phyloP scores from a whole-genome alignment of 2,888 invertebrate genomes.

The Blera fallax region DNA sequence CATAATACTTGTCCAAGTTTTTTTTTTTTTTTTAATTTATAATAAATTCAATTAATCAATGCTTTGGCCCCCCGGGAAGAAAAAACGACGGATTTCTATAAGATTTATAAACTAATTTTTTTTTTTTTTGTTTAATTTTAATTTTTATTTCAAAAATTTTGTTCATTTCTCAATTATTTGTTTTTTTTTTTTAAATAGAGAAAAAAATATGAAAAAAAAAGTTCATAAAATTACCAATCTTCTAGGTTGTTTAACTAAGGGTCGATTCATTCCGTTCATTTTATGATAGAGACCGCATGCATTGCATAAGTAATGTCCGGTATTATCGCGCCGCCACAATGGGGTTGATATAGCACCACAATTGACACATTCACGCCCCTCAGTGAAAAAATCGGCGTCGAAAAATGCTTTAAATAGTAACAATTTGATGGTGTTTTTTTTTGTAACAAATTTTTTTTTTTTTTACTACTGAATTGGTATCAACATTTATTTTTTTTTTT shows the following conservation, averaged over 20 bases:
- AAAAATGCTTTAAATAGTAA: constrained; percentile 80
- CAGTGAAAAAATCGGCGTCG: constrained; percentile 84
- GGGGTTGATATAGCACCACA: constrained; percentile 99
- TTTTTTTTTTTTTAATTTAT: constrained; percentile 74
- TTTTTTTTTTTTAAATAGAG: constrained; percentile 71
- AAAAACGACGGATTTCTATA: constrained; percentile 81
- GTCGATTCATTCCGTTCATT: constrained; percentile 97
- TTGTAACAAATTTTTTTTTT: constrained; percentile 38
- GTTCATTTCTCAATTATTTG: constrained; percentile 76
- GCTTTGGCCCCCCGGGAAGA: constrained; percentile 62
- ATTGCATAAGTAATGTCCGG: constrained; percentile 99
- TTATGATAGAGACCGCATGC: constrained; percentile 99
- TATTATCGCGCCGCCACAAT: constrained; percentile 98
- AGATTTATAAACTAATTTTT: constrained; percentile 74
- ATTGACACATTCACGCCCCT: constrained; percentile 98
- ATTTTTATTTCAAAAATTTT: constrained; percentile 77
- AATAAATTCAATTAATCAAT: constrained; percentile 82
- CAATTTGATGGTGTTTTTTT: constrained; percentile 61
- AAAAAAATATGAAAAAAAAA: constrained; percentile 44
- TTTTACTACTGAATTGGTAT: background rate
- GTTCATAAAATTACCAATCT: constrained; percentile 87
- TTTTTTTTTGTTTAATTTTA: constrained; percentile 46
- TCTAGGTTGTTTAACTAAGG: constrained; percentile 94
- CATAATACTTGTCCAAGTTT: constrained; percentile 32
- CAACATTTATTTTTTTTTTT: constrained; percentile 23